These are phyloP conservation scores for Hycleus cichorii DNA, from an alignment of 1,140 invertebrate species.

Conservation along the genomic window DNA sequence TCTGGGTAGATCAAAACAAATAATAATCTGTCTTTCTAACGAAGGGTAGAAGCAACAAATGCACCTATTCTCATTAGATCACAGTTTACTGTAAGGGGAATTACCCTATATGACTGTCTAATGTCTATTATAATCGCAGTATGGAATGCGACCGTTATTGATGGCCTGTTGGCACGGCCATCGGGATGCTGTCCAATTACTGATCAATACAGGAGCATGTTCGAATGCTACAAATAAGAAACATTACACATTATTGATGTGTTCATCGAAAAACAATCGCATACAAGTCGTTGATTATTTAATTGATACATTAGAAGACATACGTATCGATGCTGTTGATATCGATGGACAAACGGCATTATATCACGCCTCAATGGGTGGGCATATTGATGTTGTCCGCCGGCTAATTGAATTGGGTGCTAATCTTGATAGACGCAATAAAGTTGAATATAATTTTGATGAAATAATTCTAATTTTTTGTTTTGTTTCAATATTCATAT, in stretches of 20 bases:
- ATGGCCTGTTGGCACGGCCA: constrained; percentile 81
- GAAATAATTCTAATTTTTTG: too few species aligned
- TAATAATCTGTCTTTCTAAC: not conserved
- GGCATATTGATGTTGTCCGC: constrained; percentile 61
- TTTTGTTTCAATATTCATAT: too few species aligned
- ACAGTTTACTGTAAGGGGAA: too few species aligned
- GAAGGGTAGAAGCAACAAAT: not conserved
- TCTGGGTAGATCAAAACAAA: not conserved
- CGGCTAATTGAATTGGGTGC: constrained; percentile 63
- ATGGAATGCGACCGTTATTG: constrained; percentile 71
- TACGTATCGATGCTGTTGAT: constrained; percentile 53
- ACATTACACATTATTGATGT: constrained; percentile 61
- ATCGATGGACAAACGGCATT: constrained; percentile 62
- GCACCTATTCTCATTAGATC: too few species aligned
- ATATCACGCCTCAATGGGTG: constrained; percentile 67
- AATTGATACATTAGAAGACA: constrained; percentile 50
- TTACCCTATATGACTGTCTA: not conserved
- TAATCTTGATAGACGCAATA: constrained; percentile 54
- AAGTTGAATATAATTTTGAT: constrained; percentile 33
- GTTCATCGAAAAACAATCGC: constrained; percentile 57
- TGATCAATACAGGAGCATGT: constrained; percentile 68
- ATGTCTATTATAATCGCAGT: constrained; percentile 45
- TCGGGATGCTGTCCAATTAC: constrained; percentile 59
- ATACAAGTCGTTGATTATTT: constrained; percentile 55
- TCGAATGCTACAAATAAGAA: constrained; percentile 71